phyloP scores from a whole-genome alignment of 2,797 vertebrate genomes.

The Picus viridis region DNA sequence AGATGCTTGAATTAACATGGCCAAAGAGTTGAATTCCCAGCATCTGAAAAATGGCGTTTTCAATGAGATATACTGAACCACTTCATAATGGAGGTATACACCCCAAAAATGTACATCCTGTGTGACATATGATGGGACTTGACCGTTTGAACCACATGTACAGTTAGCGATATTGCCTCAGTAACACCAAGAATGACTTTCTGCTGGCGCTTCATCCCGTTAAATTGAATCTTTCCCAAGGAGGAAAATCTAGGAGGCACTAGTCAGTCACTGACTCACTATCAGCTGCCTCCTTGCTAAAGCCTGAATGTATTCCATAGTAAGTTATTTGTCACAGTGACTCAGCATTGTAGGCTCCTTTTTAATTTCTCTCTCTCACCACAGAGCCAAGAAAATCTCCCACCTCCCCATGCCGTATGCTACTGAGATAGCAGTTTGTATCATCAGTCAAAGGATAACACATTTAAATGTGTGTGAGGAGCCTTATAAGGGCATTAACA shows the following conservation, averaged over 20 bases:
- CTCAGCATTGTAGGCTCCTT: constrained; percentile 86
- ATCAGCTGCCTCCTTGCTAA: constrained; percentile 79
- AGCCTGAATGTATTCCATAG: constrained; percentile 82
- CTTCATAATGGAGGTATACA: neutral
- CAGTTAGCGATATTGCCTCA: constrained; percentile 72
- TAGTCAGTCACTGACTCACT: constrained; percentile 81
- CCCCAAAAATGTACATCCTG: neutral
- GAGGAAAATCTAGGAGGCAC: constrained; percentile 77
- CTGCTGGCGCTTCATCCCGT: constrained; percentile 62
- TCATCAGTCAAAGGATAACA: constrained; percentile 80
- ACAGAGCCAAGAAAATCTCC: constrained; percentile 82
- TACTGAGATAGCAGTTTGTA: constrained; percentile 79
- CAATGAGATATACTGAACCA: neutral
- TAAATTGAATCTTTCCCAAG: constrained; percentile 72
- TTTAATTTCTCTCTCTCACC: constrained; percentile 81
- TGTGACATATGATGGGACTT: neutral
- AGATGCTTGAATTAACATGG: neutral
- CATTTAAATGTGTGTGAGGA: constrained; percentile 77
- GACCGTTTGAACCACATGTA: constrained; percentile 49
- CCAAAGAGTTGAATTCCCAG: neutral
- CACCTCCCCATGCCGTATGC: constrained; percentile 82
- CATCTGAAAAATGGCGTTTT: neutral
- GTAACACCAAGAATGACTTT: constrained; percentile 54
- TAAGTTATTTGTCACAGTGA: constrained; percentile 83
- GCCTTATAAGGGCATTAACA: constrained; percentile 81